These are phyloP conservation scores for Brachionus angularis DNA, from an alignment of 1,140 invertebrate species.

Conservation along the genomic window DNA sequence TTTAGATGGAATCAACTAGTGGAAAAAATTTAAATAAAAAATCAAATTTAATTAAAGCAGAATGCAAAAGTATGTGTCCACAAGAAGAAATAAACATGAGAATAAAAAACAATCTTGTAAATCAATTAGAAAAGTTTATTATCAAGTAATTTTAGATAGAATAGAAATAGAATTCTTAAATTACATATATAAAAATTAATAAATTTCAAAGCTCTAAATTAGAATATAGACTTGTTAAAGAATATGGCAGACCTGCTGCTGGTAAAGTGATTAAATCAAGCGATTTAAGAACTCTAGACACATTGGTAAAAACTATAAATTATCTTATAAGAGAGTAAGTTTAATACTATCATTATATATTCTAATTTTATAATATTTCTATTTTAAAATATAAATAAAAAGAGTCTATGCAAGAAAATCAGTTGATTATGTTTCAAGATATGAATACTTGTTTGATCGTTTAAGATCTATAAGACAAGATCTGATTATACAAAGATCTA, in stretches of 20 bases:
- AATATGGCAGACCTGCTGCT: conserved; percentile 31
- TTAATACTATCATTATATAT: too few relatives aligned
- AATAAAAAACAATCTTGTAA: conserved; percentile 27
- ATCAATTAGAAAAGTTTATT: conserved; percentile 9
- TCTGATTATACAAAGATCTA: conserved; percentile 8
- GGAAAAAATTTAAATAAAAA: neutral
- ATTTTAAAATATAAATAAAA: neutral
- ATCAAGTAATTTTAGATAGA: conserved; percentile 4
- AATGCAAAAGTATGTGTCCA: conserved; percentile 14
- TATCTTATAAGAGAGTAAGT: conserved; percentile 28
- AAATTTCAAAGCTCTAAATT: neutral
- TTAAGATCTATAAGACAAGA: conserved; percentile 14
- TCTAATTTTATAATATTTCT: too few relatives aligned
- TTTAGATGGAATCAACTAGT: too few relatives aligned
- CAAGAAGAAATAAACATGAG: conserved; percentile 18
- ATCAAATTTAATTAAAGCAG: neutral
- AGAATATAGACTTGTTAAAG: conserved; percentile 24
- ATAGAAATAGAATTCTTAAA: neutral
- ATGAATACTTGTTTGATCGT: conserved; percentile 20
- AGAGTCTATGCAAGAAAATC: conserved; percentile 1
- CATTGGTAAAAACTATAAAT: conserved; percentile 16
- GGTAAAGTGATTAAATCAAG: conserved; percentile 30
- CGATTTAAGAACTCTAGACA: conserved; percentile 18
- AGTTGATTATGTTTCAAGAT: conserved; percentile 10
- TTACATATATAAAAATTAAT: neutral